A percentile compares a stretch with the other conserved stretches of the same genome.
These are phyloP conservation scores for Acrobeloides nanus DNA, from an alignment of 2,888 invertebrate species.

Conservation along the genomic window DNA sequence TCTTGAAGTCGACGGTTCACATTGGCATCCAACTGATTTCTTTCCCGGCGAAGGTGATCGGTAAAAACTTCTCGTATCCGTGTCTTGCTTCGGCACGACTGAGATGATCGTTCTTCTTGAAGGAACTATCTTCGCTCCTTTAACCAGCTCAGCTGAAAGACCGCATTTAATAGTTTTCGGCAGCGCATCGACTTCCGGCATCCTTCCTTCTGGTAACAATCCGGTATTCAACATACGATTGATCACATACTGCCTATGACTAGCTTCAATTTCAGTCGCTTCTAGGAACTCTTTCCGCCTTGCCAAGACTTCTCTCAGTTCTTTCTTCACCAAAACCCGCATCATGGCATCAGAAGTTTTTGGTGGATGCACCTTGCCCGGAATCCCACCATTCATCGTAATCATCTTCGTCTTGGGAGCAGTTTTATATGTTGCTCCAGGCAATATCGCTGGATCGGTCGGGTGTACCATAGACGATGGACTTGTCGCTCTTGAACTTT, in stretches of 20 bases:
- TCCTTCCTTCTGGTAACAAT: constrained; percentile 35
- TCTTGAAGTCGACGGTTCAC: constrained; percentile 6
- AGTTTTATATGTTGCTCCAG: constrained; percentile 39
- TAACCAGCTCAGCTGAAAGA: constrained; percentile 47
- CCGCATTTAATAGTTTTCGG: constrained; percentile 45
- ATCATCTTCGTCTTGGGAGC: constrained; percentile 12
- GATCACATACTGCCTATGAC: constrained; percentile 52
- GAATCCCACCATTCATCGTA: not conserved
- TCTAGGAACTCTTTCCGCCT: constrained; percentile 55
- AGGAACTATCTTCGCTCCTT: constrained; percentile 42
- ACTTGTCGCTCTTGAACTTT: constrained; percentile 1
- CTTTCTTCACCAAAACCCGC: constrained; percentile 56
- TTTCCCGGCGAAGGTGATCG: constrained; percentile 12
- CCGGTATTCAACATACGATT: constrained; percentile 50
- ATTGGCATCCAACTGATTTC: constrained; percentile 18
- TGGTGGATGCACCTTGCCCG: not conserved
- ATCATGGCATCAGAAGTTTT: constrained; percentile 21
- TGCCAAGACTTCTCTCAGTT: constrained; percentile 56
- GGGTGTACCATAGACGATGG: constrained; percentile 16
- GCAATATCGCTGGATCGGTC: constrained; percentile 38
- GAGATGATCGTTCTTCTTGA: constrained; percentile 11
- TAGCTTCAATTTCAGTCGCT: constrained; percentile 56
- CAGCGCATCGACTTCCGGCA: constrained; percentile 35
- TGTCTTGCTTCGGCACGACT: no score
- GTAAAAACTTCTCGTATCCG: no score